Evolutionary conservation across 2,888 invertebrate species (phyloP).

Genomic region (Subacronicta megacephala): DNA sequence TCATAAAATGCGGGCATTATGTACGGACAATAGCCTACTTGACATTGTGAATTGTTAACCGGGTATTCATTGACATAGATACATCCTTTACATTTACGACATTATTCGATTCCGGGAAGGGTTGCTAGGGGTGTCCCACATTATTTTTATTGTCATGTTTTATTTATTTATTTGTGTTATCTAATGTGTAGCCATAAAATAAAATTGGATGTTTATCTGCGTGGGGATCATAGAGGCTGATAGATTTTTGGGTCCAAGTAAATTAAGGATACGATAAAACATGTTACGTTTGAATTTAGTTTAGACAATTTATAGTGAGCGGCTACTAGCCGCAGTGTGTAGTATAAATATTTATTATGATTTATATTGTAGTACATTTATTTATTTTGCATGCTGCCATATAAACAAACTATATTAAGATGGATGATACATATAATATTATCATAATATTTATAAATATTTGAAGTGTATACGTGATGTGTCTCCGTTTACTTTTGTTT

Average conservation of each 20-base stretch:
- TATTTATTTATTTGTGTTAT: slow-evolving; percentile 50
- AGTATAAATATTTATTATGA: background rate
- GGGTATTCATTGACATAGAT: slow-evolving; percentile 16
- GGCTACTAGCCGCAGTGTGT: background rate
- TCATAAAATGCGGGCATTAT: slow-evolving; percentile 53
- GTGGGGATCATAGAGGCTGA: slow-evolving; percentile 28
- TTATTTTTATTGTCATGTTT: slow-evolving; percentile 53
- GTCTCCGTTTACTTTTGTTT: background rate
- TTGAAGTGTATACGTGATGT: background rate
- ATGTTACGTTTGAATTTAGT: slow-evolving; percentile 10
- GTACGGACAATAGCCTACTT: slow-evolving; percentile 26
- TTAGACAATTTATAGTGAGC: background rate
- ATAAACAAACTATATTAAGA: background rate
- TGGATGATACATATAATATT: background rate
- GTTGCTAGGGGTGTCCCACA: slow-evolving; percentile 44
- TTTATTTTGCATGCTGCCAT: background rate
- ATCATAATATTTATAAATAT: background rate
- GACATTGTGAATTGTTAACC: slow-evolving; percentile 17
- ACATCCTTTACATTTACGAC: slow-evolving; percentile 40
- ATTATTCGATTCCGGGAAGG: slow-evolving; percentile 54
- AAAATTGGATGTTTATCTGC: slow-evolving; percentile 59
- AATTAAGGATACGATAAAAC: slow-evolving; percentile 3
- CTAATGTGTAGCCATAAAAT: slow-evolving; percentile 56
- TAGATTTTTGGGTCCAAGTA: slow-evolving; percentile 28
- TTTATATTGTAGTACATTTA: background rate